phyloP scores from a whole-genome alignment of 2,888 invertebrate species.

The Rhagium mordax region DNA sequence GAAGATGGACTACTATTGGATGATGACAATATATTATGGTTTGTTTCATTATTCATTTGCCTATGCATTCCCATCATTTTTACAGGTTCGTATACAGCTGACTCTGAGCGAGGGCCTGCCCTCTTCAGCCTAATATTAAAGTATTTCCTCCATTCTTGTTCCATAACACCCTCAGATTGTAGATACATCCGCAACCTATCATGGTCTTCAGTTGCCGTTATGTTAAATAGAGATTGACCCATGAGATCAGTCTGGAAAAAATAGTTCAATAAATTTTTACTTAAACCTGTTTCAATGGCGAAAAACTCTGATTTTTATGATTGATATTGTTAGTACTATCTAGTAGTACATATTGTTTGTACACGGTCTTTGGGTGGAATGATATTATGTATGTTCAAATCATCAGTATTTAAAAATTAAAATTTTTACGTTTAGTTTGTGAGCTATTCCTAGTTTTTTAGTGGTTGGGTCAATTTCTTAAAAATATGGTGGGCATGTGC shows the following conservation, averaged over 20 bases:
- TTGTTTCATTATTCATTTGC: slow-evolving; percentile 42
- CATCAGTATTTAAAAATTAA: too few species aligned
- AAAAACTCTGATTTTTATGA: too few species aligned
- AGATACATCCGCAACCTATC: slow-evolving; percentile 80
- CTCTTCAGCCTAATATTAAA: slow-evolving; percentile 74
- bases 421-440: too few species aligned
- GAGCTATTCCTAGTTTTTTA: too few species aligned
- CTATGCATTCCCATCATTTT: slow-evolving; percentile 76
- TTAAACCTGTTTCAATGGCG: too few species aligned
- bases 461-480: too few species aligned
- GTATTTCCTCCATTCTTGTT: slow-evolving; percentile 73
- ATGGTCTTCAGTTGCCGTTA: slow-evolving; percentile 86
- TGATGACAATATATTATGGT: slow-evolving; percentile 32
- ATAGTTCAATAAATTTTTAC: background rate
- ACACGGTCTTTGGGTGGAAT: too few species aligned
- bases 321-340: too few species aligned
- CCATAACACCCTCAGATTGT: slow-evolving; percentile 67
- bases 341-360: too few species aligned
- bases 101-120: slow-evolving; percentile 81
- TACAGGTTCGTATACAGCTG: slow-evolving; percentile 80
- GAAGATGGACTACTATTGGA: slow-evolving; percentile 40
- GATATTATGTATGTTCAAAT: too few species aligned
- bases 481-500: too few species aligned
- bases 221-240: slow-evolving; percentile 85
- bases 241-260: slow-evolving; percentile 84